These are phyloP conservation scores for Tetragnatha montana DNA, from an alignment of 2,888 invertebrate species.

Conservation along the genomic window DNA sequence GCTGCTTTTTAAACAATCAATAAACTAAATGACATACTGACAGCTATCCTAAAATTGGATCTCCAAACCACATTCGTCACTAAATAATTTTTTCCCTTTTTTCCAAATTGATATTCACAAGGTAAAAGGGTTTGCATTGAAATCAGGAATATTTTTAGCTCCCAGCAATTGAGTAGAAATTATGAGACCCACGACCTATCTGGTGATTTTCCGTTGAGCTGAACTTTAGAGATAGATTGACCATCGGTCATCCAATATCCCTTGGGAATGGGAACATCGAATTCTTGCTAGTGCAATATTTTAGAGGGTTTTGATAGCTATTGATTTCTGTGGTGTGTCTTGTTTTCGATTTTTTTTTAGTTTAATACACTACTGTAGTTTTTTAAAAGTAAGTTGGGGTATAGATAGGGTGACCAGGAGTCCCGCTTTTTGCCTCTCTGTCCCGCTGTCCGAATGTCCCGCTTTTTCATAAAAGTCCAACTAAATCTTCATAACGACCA, in stretches of 20 bases:
- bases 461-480: too few species aligned
- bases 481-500: too few species aligned
- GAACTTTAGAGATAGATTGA: not conserved
- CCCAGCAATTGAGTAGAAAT: not conserved
- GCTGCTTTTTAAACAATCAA: too few species aligned
- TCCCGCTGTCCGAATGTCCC: too few species aligned
- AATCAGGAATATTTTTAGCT: not conserved
- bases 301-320: not conserved
- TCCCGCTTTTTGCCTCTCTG: too few species aligned
- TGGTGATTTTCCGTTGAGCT: not conserved
- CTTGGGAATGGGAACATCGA: not conserved
- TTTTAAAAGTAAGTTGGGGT: too few species aligned
- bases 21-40: too few species aligned
- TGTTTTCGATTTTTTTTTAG: too few species aligned
- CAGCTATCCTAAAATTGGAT: too few species aligned
- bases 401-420: too few species aligned
- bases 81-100: not conserved
- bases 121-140: not conserved
- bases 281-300: not conserved
- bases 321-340: not conserved
- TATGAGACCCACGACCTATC: not conserved
- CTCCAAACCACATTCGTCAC: not conserved
- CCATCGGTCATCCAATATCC: not conserved
- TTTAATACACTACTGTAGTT: too few species aligned
- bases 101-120: not conserved